Percentiles rank a stretch among this genome's conserved stretches.
Evolutionary conservation across 2,888 invertebrate genomes (phyloP).

Genomic region (Tolmerus cingulatus): DNA sequence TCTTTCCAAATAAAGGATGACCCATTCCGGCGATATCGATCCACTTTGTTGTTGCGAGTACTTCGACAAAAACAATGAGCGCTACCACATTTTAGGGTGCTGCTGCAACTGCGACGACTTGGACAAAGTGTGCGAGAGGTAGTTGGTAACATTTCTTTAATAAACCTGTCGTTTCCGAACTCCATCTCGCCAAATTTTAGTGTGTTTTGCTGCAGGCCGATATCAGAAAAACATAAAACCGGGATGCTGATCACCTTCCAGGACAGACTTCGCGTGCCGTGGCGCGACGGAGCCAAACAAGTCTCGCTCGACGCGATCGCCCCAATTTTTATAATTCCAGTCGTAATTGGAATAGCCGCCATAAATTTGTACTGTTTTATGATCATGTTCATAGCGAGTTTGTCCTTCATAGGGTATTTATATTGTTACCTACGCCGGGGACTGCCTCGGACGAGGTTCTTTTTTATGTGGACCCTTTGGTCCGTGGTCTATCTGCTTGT

Average conservation of each 20-base stretch:
- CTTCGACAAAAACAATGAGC: conserved; percentile 64
- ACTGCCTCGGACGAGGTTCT: conserved; percentile 72
- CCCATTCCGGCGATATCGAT: conserved; percentile 48
- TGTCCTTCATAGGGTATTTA: conserved; percentile 55
- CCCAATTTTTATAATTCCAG: conserved; percentile 65
- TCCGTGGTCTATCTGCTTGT: conserved; percentile 72
- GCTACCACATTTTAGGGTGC: conserved; percentile 67
- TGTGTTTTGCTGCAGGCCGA: conserved; percentile 54
- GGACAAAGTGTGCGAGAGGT: conserved; percentile 68
- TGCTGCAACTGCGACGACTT: conserved; percentile 69
- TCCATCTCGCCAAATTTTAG: conserved; percentile 55
- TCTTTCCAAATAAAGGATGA: conserved; percentile 15
- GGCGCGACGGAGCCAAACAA: conserved; percentile 69
- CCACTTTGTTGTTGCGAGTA: conserved; percentile 70
- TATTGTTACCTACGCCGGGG: conserved; percentile 54
- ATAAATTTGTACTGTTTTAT: conserved; percentile 62
- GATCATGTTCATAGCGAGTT: conserved; percentile 56
- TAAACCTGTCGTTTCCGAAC: neutral
- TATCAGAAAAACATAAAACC: conserved; percentile 54
- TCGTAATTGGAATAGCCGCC: conserved; percentile 64
- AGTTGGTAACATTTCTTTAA: conserved; percentile 1
- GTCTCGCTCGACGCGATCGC: conserved; percentile 65
- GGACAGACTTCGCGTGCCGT: conserved; percentile 68
- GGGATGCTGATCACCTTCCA: conserved; percentile 65
- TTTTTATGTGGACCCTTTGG: conserved; percentile 76